These are phyloP conservation scores for Frieseomelitta varia DNA, from an alignment of 1,140 invertebrate genomes.

Conservation along the genomic window DNA sequence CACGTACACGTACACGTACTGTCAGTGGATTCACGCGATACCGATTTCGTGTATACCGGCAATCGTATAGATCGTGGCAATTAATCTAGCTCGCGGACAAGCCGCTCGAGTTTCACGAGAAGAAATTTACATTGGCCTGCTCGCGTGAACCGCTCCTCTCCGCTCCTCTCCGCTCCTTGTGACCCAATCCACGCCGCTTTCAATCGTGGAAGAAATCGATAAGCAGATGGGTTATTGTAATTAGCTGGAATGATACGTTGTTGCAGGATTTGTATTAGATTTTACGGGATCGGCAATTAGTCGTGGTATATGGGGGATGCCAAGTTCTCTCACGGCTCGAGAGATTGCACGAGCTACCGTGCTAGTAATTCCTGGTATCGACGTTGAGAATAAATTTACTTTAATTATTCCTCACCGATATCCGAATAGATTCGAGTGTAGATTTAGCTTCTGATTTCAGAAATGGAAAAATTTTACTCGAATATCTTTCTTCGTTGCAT, in stretches of 20 bases:
- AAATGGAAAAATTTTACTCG: background rate
- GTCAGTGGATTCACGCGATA: conserved; percentile 61
- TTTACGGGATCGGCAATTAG: conserved; percentile 53
- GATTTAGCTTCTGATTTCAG: background rate
- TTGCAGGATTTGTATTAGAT: conserved; percentile 47
- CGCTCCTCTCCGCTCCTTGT: conserved; percentile 13
- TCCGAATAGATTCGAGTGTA: background rate
- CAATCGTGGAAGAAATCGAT: conserved; percentile 54
- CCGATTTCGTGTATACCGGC: conserved; percentile 63
- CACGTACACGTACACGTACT: background rate
- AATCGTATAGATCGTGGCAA: conserved; percentile 65
- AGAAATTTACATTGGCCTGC: conserved; percentile 60
- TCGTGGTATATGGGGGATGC: background rate
- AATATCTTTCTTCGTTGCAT: background rate
- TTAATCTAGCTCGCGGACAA: conserved; percentile 59
- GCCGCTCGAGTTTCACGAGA: conserved; percentile 62
- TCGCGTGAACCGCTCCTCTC: conserved; percentile 46
- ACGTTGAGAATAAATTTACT: background rate
- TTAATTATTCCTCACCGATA: too few relatives aligned
- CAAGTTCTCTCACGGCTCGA: background rate
- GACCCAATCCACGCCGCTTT: conserved; percentile 14
- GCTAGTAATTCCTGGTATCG: background rate
- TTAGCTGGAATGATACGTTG: conserved; percentile 42
- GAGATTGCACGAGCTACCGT: background rate
- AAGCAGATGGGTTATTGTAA: conserved; percentile 63